Conservation (phyloP, 2,797 vertebrate genomes). For the Brachyalestes nurse region DNA sequence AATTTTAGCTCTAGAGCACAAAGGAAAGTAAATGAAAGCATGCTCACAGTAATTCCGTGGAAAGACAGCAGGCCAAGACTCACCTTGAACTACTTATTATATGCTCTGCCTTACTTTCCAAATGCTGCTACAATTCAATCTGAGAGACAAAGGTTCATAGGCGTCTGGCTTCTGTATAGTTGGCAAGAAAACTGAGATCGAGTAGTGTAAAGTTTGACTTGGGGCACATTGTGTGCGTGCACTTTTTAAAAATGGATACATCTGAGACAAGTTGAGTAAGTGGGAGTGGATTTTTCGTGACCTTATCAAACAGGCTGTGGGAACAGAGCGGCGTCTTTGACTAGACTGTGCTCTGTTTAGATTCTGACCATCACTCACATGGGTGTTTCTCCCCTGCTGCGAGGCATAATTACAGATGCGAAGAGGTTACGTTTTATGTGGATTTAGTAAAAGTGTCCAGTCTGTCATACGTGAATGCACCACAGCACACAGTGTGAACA, state of each 20-base stretch:
- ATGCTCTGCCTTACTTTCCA: not conserved
- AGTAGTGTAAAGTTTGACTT: not conserved
- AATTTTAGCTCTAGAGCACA: constrained; percentile 16
- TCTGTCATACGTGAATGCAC: too few relatives aligned
- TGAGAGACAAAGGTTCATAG: not conserved
- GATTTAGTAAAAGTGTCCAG: too few relatives aligned
- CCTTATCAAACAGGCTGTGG: not conserved
- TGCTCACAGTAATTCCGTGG: not conserved
- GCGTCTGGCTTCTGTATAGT: not conserved
- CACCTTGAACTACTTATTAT: not conserved
- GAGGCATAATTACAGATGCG: constrained; percentile 21
- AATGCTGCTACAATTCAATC: not conserved
- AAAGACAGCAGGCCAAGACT: not conserved
- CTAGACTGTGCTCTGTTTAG: not conserved
- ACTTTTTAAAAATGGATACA: not conserved
- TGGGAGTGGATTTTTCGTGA: not conserved
- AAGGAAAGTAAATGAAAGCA: not conserved
- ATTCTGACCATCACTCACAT: constrained; percentile 7
- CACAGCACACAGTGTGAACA: too few relatives aligned
- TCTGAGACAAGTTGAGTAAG: not conserved
- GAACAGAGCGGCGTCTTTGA: not conserved
- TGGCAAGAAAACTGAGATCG: not conserved
- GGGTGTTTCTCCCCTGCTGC: constrained; percentile 6
- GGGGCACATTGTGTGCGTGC: not conserved
- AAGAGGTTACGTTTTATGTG: constrained; percentile 7